Evolutionary conservation across 2,888 invertebrate genomes (phyloP), one percentile per base, ranked within the genome.

Genomic region (Deilephila elpenor): DNA sequence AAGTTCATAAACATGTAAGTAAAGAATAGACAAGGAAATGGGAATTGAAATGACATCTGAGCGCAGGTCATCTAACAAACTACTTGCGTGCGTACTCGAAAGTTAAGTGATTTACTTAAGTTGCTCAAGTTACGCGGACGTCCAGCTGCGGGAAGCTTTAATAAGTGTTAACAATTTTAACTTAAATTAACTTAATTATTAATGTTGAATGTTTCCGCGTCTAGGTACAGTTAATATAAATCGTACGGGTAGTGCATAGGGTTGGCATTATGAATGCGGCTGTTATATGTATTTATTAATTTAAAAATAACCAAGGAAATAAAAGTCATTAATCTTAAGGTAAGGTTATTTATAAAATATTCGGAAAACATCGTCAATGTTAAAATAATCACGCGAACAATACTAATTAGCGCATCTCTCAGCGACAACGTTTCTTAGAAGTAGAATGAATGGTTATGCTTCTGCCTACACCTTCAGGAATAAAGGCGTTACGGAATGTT

Each of bases 141-240:
- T 67, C 51, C 44, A 67, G 67, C 17, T 6, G 56, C 44, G 51
- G 51, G 67, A 67, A 51, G 29, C 25, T 67, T 67, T 51, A 67
- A 67, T 67, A 44, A 67, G 25, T 67, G 64, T 64, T 51, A 67
- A 67, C 51, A 51, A 67, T 67, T 67, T 67, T 44, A 67, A 67
- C 44, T 67, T 67, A 67, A 67, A 44, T 67, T 44, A 51, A 67
- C 25, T 67, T 67, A 67, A 67, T 51, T 67, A 51, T 51, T 17
- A 25, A 67, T 67, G 51, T 19, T 51, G 5, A 25, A 67, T 25
- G 67, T 67, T 67, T 67, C 67, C 67, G 67, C 25, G 17, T 67
- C 37, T 51, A 44, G 20, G 11, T 37, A 20, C 8, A 7, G 11
- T 67, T 51, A 20, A 25, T 3, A 56, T 56, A n/a, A 56, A 56